phyloP scores from a whole-genome alignment of 1,140 invertebrate species.

The Arctopsyche grandis region DNA sequence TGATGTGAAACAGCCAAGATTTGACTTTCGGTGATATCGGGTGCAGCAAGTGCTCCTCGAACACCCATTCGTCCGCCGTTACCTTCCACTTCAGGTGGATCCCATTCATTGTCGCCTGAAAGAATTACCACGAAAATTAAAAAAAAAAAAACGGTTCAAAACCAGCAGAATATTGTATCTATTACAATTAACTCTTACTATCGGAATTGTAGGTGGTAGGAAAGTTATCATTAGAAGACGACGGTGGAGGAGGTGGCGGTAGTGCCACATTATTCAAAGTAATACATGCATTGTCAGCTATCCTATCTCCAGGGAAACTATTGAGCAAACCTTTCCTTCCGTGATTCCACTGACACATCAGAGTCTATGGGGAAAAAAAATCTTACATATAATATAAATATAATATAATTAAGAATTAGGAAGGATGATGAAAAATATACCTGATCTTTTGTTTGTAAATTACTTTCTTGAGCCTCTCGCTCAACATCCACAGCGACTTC shows the following conservation, averaged over 20 bases:
- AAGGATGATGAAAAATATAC: not conserved
- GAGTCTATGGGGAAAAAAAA: constrained; percentile 36
- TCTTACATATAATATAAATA: not conserved
- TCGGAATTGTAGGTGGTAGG: constrained; percentile 56
- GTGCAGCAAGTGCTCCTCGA: constrained; percentile 56
- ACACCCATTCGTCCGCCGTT: constrained; percentile 61
- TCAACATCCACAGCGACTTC: constrained; percentile 82
- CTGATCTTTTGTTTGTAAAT: constrained; percentile 50
- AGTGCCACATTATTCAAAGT: constrained; percentile 71
- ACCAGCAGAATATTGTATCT: not conserved
- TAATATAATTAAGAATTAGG: not conserved
- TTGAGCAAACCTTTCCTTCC: constrained; percentile 59
- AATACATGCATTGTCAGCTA: constrained; percentile 83
- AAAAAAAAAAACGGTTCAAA: not conserved
- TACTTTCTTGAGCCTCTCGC: constrained; percentile 58
- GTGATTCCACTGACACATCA: constrained; percentile 54
- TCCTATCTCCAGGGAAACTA: constrained; percentile 76
- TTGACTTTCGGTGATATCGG: constrained; percentile 37
- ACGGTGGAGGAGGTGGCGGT: constrained; percentile 42
- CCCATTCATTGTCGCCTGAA: constrained; percentile 73
- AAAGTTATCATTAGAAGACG: constrained; percentile 47
- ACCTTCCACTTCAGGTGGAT: constrained; percentile 64
- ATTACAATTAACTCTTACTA: constrained; percentile 55
- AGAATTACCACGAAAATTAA: constrained; percentile 54
- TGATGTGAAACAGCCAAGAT: constrained; percentile 57